Percentiles rank a stretch among this genome's conserved stretches.
Evolutionary conservation across 1,140 invertebrate species (phyloP).

Genomic region (Homalodisca vitripennis): DNA sequence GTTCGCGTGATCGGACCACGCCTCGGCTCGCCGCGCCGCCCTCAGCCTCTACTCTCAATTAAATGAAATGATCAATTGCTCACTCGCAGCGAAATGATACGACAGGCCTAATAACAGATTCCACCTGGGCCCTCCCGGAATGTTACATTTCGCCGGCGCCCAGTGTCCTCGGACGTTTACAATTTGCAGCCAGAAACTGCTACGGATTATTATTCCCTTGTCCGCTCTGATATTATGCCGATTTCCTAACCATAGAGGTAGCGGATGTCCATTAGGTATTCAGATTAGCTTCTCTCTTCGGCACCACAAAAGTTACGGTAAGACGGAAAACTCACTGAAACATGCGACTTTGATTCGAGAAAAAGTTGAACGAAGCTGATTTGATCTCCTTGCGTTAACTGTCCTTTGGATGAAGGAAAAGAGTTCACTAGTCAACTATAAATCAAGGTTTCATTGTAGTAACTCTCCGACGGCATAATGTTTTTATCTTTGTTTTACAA

Average conservation of each 20-base stretch:
- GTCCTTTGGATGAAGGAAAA: no score
- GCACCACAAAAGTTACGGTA: no score
- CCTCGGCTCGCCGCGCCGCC: no score
- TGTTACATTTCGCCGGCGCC: background rate
- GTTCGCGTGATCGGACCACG: slow-evolving; percentile 14
- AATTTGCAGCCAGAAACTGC: slow-evolving; percentile 7
- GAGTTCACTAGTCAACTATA: no score
- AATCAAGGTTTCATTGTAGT: no score
- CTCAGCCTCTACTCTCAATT: slow-evolving; percentile 9
- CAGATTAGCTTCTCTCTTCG: background rate
- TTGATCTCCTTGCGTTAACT: no score
- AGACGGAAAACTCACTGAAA: background rate
- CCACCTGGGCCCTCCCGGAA: background rate
- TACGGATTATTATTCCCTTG: background rate
- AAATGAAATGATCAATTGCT: slow-evolving; percentile 25
- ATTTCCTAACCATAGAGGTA: slow-evolving; percentile 16
- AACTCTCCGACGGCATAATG: no score
- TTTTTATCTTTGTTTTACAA: no score
- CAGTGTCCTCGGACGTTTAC: background rate
- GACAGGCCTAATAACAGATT: background rate
- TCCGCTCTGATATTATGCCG: background rate
- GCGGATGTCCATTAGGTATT: background rate
- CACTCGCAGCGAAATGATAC: slow-evolving; percentile 8
- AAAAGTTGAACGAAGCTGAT: no score
- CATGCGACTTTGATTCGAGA: no score